Conservation (phyloP, 2,888 invertebrate genomes). For the Lycia hirtaria region DNA sequence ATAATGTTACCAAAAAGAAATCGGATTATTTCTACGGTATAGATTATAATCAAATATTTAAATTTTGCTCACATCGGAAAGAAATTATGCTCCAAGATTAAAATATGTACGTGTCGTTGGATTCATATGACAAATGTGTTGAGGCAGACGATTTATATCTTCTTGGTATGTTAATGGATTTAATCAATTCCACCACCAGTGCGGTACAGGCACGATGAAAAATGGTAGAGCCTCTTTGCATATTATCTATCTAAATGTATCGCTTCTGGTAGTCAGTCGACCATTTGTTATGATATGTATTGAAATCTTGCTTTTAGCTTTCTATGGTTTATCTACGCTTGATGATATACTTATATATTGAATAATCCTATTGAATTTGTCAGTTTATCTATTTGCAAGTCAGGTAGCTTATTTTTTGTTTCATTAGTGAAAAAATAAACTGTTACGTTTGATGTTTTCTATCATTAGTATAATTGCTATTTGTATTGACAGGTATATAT, state of each 20-base stretch:
- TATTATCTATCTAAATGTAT: conserved; percentile 56
- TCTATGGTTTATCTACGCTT: conserved; percentile 33
- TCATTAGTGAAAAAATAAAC: neutral
- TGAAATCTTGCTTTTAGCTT: conserved; percentile 44
- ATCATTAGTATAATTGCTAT: neutral
- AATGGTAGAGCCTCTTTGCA: conserved; percentile 57
- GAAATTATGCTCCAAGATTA: conserved; percentile 42
- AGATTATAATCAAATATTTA: conserved; percentile 80
- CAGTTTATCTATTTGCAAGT: conserved; percentile 30
- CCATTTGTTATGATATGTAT: conserved; percentile 49
- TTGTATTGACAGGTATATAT: neutral
- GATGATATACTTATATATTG: conserved; percentile 43
- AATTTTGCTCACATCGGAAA: conserved; percentile 55
- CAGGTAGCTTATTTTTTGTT: conserved; percentile 23
- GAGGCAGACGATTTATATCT: conserved; percentile 63
- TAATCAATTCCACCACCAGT: conserved; percentile 60
- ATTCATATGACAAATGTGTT: conserved; percentile 68
- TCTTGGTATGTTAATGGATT: conserved; percentile 66
- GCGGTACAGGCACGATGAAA: conserved; percentile 59
- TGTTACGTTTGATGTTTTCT: neutral
- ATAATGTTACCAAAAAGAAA: conserved; percentile 38
- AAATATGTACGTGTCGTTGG: conserved; percentile 43
- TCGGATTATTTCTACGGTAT: conserved; percentile 52
- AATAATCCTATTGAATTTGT: conserved; percentile 32
- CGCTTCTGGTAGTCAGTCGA: conserved; percentile 43